Base-by-base conservation (phyloP, 2,113 vertebrate genomes). In the Dicerorhinus sumatrensis region DNA sequence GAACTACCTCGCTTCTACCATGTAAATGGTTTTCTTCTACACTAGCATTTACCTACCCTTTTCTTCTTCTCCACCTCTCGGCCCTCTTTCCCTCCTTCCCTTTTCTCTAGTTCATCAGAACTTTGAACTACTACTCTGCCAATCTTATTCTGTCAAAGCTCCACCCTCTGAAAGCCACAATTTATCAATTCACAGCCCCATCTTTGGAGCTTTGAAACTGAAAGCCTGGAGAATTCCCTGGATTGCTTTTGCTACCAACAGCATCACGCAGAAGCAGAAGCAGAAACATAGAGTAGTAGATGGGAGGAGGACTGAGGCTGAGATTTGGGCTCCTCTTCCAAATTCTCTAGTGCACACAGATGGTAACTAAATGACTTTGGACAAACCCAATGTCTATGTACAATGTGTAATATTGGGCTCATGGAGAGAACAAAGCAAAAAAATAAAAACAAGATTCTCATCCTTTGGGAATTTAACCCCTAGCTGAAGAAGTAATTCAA, bases 401-500 rank as follows among this genome's bases (percentile, higher is more conserved):
- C 60, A 91, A 36, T 25, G 31, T 36, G 20, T 58, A 73, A 63
- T 51, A 84, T 87, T 51, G 89, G 56, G 69, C 25, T 96, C 31
- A 14, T 3, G 5, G 33, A 95, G 16, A 56, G 25, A 94, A 76
- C 51, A 96, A 94, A 87, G 48, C 16, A 75, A 96, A 93, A 82
- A 94, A 76, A 94, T 5, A 39, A 79, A 82, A 70, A 54, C 4
- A 87, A 51, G 10, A 17, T 80, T 67, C 13, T 63, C 76, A 4
- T 16, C 67, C 7, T 70, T 97, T 18, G 91, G 25, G 16, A 95
- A 23, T 46, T 75, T 85, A 84, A 90, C 36, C 3, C 65, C 42
- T 70, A 69, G 39, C 89, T 92, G 48, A 95, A 91, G 29, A 97
- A 92, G 87, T 80, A 51, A 96, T 91, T 89, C 20, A 95, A 72